These are phyloP conservation scores for Gambusia holbrooki DNA, from an alignment of 2,113 vertebrate genomes.

Conservation along the genomic window DNA sequence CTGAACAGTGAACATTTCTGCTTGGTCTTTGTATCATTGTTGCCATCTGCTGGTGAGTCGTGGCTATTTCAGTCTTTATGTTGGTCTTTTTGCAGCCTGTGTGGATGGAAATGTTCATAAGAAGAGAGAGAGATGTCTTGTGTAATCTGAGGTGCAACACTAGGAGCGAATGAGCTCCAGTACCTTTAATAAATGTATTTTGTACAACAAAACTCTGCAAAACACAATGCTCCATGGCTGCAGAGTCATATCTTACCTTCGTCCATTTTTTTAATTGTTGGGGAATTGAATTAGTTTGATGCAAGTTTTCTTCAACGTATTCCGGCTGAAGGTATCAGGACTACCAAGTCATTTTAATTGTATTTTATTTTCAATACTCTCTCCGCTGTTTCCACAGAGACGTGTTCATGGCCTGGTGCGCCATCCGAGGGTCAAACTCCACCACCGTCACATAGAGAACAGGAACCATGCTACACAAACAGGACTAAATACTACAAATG, in stretches of 20 bases:
- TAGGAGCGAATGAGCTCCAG: too few relatives aligned
- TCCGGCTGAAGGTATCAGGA: background rate
- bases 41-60: background rate
- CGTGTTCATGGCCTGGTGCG: slow-evolving; percentile 83
- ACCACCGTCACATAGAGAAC: slow-evolving; percentile 76
- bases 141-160: too few relatives aligned
- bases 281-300: background rate
- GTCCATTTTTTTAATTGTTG: too few relatives aligned
- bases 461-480: background rate
- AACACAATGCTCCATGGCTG: too few relatives aligned
- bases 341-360: background rate
- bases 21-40: background rate
- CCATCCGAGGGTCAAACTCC: slow-evolving; percentile 79
- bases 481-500: slow-evolving; percentile 2
- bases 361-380: background rate
- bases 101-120: background rate
- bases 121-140: too few relatives aligned
- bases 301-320: background rate
- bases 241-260: too few relatives aligned
- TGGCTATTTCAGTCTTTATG: background rate
- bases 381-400: slow-evolving; percentile 64
- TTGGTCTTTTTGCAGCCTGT: background rate
- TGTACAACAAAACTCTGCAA: too few relatives aligned
- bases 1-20: background rate
- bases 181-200: too few relatives aligned